Conservation (phyloP, 2,113 vertebrate genomes). For the Synchiropus splendidus region DNA sequence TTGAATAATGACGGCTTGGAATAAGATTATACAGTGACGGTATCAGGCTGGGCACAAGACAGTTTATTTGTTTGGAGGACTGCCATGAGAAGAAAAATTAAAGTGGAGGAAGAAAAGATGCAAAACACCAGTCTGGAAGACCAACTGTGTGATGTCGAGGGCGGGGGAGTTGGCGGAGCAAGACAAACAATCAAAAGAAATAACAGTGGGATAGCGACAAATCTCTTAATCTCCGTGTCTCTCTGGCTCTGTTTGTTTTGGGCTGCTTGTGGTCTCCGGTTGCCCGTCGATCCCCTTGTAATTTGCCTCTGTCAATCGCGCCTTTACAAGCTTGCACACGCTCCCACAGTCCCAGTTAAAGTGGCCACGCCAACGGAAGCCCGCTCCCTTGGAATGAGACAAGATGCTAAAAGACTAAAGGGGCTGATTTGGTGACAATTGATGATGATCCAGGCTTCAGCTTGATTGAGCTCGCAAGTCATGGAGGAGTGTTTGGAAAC, state of each 20-base stretch:
- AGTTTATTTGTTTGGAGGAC: too few relatives aligned
- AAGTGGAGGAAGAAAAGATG: slow-evolving; percentile 2
- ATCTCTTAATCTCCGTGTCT: slow-evolving; percentile 50
- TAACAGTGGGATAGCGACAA: slow-evolving; percentile 23
- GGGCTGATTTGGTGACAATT: slow-evolving; percentile 56
- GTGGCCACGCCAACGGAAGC: slow-evolving; percentile 53
- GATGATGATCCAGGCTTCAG: slow-evolving; percentile 49
- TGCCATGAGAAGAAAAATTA: slow-evolving; percentile 1
- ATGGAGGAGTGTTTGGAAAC: too few relatives aligned
- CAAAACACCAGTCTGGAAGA: slow-evolving; percentile 8
- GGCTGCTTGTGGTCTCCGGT: slow-evolving; percentile 36
- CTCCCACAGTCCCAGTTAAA: slow-evolving; percentile 49
- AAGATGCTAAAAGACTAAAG: slow-evolving; percentile 45
- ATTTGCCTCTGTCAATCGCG: slow-evolving; percentile 41
- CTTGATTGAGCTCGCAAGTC: slow-evolving; percentile 38
- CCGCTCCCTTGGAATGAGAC: slow-evolving; percentile 58
- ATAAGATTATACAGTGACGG: slow-evolving; percentile 6
- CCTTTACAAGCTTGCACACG: slow-evolving; percentile 38
- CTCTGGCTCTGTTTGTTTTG: slow-evolving; percentile 42
- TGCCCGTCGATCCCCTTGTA: slow-evolving; percentile 36
- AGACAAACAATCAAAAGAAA: slow-evolving; percentile 29
- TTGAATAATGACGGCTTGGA: slow-evolving; percentile 1
- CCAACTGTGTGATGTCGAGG: slow-evolving; percentile 7
- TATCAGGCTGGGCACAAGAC: slow-evolving; percentile 5
- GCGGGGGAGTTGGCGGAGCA: slow-evolving; percentile 9